Conservation (phyloP, 2,113 vertebrate genomes). For the Castor canadensis region DNA sequence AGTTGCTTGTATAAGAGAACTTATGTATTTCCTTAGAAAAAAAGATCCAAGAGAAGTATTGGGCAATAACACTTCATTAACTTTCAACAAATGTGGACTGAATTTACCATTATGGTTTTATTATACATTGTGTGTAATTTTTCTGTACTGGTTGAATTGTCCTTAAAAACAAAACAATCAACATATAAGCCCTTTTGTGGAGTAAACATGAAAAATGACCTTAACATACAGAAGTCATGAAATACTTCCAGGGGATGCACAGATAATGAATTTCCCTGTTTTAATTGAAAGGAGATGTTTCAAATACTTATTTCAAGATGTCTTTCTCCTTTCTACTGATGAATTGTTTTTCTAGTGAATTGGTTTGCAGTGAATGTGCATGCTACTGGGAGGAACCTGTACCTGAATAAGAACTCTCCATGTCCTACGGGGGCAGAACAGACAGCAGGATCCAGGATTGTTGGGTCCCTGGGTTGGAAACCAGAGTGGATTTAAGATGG, state of each 20-base stretch:
- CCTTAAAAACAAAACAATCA: constrained; percentile 32
- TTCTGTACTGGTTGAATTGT: constrained; percentile 46
- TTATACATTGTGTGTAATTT: constrained; percentile 41
- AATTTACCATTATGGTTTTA: constrained; percentile 64
- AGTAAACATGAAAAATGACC: constrained; percentile 42
- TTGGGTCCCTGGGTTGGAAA: not conserved
- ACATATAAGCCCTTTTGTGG: not conserved
- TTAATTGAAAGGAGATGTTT: constrained; percentile 14
- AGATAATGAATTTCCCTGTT: constrained; percentile 34
- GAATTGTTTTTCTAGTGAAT: not conserved
- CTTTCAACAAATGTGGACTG: constrained; percentile 53
- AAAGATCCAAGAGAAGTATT: constrained; percentile 36
- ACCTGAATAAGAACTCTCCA: not conserved
- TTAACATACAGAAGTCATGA: not conserved
- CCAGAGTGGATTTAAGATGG: not conserved
- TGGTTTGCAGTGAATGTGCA: not conserved
- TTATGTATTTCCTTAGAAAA: constrained; percentile 58
- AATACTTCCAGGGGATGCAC: not conserved
- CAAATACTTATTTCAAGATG: not conserved
- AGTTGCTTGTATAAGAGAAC: constrained; percentile 41
- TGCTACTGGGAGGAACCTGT: not conserved
- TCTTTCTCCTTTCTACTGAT: not conserved
- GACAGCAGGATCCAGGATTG: not conserved
- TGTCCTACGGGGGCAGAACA: not conserved
- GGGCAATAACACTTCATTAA: constrained; percentile 56